Conservation (phyloP, 2,113 vertebrate genomes). For the Podiceps cristatus region DNA sequence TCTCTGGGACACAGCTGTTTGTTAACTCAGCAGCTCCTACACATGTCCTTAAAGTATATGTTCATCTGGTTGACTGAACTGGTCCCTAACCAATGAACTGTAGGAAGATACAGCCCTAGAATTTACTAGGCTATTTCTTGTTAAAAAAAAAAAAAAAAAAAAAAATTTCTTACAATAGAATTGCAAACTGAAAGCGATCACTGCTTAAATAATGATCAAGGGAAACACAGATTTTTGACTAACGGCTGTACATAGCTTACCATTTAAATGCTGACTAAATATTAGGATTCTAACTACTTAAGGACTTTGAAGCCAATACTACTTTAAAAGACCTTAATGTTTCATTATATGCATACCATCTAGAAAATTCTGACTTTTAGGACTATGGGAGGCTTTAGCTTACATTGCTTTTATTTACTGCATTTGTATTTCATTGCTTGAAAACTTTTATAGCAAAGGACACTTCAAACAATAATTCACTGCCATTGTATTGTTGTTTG, state of each 20-base stretch:
- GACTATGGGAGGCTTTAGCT: background rate
- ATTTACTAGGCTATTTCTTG: background rate
- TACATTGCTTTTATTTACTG: background rate
- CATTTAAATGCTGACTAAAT: background rate
- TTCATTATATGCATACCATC: background rate
- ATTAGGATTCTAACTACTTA: background rate
- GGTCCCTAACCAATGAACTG: background rate
- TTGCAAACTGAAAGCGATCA: background rate
- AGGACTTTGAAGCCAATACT: background rate
- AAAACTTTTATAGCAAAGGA: background rate
- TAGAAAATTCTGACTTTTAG: background rate
- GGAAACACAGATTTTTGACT: background rate
- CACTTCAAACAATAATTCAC: background rate
- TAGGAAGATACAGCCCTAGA: background rate
- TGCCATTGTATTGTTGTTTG: background rate
- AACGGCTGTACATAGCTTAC: background rate
- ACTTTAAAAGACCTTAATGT: background rate
- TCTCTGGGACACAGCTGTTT: background rate
- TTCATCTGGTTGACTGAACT: background rate
- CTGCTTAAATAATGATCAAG: background rate
- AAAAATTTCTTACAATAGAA: background rate
- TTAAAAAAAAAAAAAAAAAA: background rate
- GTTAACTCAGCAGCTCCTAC: background rate
- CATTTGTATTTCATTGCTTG: background rate
- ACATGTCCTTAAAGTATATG: background rate